phyloP scores from a whole-genome alignment of 2,113 vertebrate genomes.

The Dolichotis patagonum region DNA sequence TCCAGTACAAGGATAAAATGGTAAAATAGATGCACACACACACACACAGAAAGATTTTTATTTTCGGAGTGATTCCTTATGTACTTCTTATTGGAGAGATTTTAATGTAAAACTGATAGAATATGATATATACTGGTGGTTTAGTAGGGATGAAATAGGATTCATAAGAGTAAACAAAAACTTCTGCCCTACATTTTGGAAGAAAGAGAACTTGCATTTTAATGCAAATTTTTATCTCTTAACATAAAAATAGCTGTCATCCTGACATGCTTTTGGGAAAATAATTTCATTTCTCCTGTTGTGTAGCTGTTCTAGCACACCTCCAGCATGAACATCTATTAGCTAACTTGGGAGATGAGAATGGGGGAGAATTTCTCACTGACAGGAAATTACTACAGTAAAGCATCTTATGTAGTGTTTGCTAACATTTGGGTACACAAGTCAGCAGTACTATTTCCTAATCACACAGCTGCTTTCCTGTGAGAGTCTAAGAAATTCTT shows the following conservation, averaged over 20 bases:
- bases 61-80: slow-evolving; percentile 2
- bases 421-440: slow-evolving; percentile 10
- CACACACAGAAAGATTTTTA: background rate
- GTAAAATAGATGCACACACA: background rate
- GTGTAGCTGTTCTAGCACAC: background rate
- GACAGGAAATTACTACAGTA: background rate
- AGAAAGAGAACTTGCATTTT: background rate
- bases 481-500: background rate
- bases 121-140: background rate
- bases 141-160: background rate
- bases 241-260: slow-evolving; percentile 1
- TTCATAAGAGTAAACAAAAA: slow-evolving; percentile 12
- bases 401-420: background rate
- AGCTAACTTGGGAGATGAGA: slow-evolving; percentile 2
- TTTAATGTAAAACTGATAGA: background rate
- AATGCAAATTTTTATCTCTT: slow-evolving; percentile 36
- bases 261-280: background rate
- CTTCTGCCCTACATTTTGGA: background rate
- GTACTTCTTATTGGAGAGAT: background rate
- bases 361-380: slow-evolving; percentile 30
- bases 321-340: background rate
- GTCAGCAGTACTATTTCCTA: background rate
- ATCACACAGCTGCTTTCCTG: slow-evolving; percentile 1
- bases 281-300: background rate
- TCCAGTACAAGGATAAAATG: background rate